Evolutionary conservation across 1,140 invertebrate species (phyloP).

Genomic region (Anastatus disparis): DNA sequence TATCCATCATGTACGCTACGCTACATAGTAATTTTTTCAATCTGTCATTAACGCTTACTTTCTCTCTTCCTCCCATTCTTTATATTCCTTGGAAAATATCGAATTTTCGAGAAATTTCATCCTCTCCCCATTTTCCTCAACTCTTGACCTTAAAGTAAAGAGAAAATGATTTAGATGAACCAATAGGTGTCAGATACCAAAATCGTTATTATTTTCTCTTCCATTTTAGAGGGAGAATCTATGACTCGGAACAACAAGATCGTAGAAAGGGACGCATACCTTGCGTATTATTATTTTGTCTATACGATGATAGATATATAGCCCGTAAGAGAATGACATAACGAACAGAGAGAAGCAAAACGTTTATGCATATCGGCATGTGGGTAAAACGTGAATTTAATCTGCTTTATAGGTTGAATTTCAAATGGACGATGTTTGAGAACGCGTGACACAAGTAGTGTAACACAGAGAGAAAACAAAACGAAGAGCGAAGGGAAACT

Average conservation of each 20-base stretch:
- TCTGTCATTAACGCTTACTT: conserved; percentile 5
- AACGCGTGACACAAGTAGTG: no score
- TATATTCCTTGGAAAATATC: no score
- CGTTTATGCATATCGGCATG: conserved; percentile 1
- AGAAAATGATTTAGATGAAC: conserved; percentile 4
- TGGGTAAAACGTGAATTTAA: conserved; percentile 48
- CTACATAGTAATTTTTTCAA: conserved; percentile 2
- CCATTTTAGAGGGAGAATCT: not conserved
- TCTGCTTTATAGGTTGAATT: conserved; percentile 45
- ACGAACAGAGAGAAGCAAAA: no score
- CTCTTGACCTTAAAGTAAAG: not conserved
- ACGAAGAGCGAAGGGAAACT: no score
- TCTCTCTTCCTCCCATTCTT: no score
- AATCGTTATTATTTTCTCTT: not conserved
- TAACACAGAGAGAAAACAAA: no score
- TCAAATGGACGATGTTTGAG: conserved; percentile 32
- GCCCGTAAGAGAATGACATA: no score
- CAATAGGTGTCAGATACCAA: not conserved
- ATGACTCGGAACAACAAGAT: no score
- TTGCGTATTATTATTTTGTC: no score
- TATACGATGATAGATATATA: no score
- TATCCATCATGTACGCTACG: not conserved
- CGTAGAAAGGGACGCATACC: no score
- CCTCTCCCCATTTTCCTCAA: not conserved
- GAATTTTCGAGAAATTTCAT: not conserved